Base-by-base conservation (phyloP, 2,888 invertebrate genomes). In the Lasioglossum calceatum region DNA sequence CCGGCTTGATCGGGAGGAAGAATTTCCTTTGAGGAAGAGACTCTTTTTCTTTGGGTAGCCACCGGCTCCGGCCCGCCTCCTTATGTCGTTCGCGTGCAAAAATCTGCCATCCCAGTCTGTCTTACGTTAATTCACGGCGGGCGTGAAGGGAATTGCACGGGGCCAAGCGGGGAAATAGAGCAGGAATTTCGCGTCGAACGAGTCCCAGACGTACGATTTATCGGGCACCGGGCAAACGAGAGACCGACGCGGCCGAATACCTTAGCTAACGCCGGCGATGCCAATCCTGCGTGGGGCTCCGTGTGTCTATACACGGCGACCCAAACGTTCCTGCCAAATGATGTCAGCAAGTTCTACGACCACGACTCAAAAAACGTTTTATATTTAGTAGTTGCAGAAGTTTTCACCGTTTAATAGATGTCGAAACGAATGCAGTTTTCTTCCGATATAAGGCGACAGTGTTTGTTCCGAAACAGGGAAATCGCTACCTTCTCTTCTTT, bases 11-110 rank as follows among this genome's bases (percentile, higher is more conserved):
- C 74, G 84, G 54, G 8, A 54, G 27, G 81, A 87, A 84, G 90
- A 88, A 91, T 91, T 91, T 91, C 67, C 89, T 89, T 88, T 85
- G 77, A 86, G 78, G 88, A 64, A 64, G 64, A 77, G 75, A 84
- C 81, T 85, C 39, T 32, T 42, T 42, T 58, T 58, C 64, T 27
- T 19, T 36, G 32, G 27, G 19, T 16, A 16, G 36, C 32, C 61
- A 2, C 47, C 47, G 16, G 47, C 47, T 4, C 16, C 47, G 47
- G 19, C 36, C 67, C 36, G 27, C 44, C 19, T 23, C 12, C 39
- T 23, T 47, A 12, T 36, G 19, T 58, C 36, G n/a, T 27, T 23
- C 67, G 44, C 54, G 71, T 36, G 67, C 67, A 67, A 67, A 67
- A 67, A 67, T 67, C 67, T 67, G 67, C 67, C 36, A 2, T 10